Evolutionary conservation across 2,888 invertebrate genomes (phyloP).

Genomic region (Leptinotarsa juncta): DNA sequence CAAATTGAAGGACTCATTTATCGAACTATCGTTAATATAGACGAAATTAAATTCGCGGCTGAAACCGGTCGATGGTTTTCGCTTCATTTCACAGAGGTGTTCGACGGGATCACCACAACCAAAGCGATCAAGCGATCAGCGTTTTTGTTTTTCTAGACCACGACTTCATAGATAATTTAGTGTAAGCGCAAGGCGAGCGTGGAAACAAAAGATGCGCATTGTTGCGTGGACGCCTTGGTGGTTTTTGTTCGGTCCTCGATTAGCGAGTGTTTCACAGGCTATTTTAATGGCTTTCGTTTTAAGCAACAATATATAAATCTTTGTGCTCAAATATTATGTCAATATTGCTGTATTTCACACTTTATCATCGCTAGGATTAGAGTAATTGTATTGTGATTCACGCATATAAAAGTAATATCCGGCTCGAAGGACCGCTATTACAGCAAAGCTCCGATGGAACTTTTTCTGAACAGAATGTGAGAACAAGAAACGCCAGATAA

Average conservation of each 20-base stretch:
- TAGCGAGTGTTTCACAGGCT: neutral
- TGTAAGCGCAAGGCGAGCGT: constrained; percentile 3
- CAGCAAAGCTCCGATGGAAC: neutral
- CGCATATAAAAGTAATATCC: neutral
- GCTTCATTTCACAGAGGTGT: constrained; percentile 9
- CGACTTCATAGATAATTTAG: constrained; percentile 13
- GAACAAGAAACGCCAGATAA: constrained; percentile 4
- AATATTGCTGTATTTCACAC: no score
- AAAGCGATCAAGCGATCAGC: constrained; percentile 13
- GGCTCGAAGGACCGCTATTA: neutral
- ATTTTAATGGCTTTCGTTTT: no score
- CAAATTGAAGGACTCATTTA: neutral
- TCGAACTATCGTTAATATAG: neutral
- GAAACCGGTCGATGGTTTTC: constrained; percentile 10
- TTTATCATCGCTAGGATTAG: no score
- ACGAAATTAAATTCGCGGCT: neutral
- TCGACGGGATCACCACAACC: neutral
- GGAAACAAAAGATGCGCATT: constrained; percentile 8
- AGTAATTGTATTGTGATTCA: neutral
- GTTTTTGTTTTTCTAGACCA: constrained; percentile 3
- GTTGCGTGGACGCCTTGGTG: constrained; percentile 3
- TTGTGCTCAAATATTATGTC: no score
- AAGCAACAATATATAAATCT: no score
- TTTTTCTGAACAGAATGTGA: neutral
- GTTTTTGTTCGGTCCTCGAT: neutral